Percentiles rank a stretch among this genome's conserved stretches.
Conservation (phyloP, 2,113 vertebrate genomes). For the Orycteropus afer region DNA sequence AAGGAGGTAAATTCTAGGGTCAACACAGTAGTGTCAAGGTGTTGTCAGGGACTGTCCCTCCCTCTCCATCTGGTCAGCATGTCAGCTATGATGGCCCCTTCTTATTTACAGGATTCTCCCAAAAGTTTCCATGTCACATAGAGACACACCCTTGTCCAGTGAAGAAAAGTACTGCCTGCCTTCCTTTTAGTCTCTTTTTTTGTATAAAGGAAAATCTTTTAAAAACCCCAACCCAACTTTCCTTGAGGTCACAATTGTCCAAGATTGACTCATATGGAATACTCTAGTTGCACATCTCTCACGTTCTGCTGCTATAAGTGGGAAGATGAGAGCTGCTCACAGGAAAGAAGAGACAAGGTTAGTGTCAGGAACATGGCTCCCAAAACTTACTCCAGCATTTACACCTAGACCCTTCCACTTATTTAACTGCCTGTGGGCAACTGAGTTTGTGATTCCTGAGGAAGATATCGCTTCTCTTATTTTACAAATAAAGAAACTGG, state of each 20-base stretch:
- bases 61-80: background rate
- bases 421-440: background rate
- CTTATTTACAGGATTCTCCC: background rate
- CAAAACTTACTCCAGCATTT: background rate
- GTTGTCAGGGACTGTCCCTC: background rate
- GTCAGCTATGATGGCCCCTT: background rate
- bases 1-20: background rate
- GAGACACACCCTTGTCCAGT: background rate
- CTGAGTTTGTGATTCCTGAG: background rate
- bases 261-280: background rate
- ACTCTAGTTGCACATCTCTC: background rate
- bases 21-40: background rate
- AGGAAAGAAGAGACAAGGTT: background rate
- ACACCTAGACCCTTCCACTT: background rate
- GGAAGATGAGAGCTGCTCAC: background rate
- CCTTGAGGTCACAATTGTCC: background rate
- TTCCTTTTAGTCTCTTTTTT: background rate
- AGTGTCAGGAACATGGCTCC: too few species aligned
- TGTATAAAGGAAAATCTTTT: background rate
- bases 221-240: background rate
- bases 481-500: background rate
- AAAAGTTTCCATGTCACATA: background rate
- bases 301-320: background rate
- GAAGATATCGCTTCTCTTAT: background rate
- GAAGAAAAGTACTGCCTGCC: background rate